Evolutionary conservation across 2,888 invertebrate species (phyloP), one percentile per base, ranked within the genome.

Genomic region (Tinea trinotella): DNA sequence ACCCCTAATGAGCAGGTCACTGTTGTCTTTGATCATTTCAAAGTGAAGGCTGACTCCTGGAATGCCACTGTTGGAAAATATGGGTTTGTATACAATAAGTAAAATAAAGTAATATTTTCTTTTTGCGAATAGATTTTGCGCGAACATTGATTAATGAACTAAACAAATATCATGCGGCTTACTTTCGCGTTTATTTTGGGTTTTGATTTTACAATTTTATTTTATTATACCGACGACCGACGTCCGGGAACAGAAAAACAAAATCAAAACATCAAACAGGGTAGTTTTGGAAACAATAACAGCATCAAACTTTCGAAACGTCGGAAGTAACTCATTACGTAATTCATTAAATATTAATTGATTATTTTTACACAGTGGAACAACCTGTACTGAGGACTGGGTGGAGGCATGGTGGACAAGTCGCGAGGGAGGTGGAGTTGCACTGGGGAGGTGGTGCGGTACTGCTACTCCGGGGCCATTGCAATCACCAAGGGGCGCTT

Each of bases 401-500:
- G 87, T 97, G 67, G 97, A 97, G 80, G 93, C 97, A 68, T 96
- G 94, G 88, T 95, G 96, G 80, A 89, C 95, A 67, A 95, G 94
- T 66, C 90, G 92, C 60, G 94, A 94, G 76, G 90, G 92, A 57
- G 90, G 92, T 58, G 93, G 94, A 69, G 92, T 93, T 66, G 88
- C 96, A 67, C 90, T 97, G 59, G 97, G 96, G 52, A 91, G 96
- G 60, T 98, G 97, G 88, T 99, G 99, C 83, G 93, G 94, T 59
- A 88, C 89, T 66, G 93, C 95, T 58, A 93, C 96, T 54, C 99
- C 99, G 9, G 99, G 98, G 48, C 99, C 99, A 46, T 92, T 97
- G 64, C 95, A 97, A 79, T 97, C 97, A 54, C 94, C 94, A 65
- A 90, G 93, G 58, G 96, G 96, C 17, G 94, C 97, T 40, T 90